phyloP scores from a whole-genome alignment of 1,140 invertebrate species.

The Drosophila santomea region DNA sequence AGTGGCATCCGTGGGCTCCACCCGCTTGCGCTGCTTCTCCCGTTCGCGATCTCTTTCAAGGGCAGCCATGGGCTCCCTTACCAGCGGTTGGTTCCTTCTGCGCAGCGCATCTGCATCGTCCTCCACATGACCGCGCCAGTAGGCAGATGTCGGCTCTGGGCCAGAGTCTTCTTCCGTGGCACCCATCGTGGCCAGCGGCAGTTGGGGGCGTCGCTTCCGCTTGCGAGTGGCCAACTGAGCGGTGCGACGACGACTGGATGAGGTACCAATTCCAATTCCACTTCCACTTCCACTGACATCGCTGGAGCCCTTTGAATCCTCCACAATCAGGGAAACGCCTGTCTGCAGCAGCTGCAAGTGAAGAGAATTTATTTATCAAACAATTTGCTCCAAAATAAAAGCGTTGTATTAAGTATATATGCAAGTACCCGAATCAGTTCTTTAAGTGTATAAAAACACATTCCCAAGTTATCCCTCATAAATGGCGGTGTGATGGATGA shows the following conservation, averaged over 20 bases:
- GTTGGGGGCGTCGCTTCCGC: slow-evolving; percentile 71
- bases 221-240: slow-evolving; percentile 44
- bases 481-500: slow-evolving; percentile 6
- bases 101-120: slow-evolving; percentile 46
- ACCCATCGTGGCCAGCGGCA: slow-evolving; percentile 66
- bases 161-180: slow-evolving; percentile 51
- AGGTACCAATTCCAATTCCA: slow-evolving; percentile 5
- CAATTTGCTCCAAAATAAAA: neutral
- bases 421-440: neutral
- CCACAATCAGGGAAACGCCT: slow-evolving; percentile 76
- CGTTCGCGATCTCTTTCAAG: slow-evolving; percentile 41
- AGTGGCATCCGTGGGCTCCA: slow-evolving; percentile 37
- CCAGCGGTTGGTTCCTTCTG: slow-evolving; percentile 47
- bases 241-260: slow-evolving; percentile 26
- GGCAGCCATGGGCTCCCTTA: slow-evolving; percentile 61
- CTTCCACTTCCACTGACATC: slow-evolving; percentile 11
- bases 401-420: neutral
- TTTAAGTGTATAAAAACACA: neutral
- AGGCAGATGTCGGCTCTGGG: slow-evolving; percentile 1
- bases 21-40: slow-evolving; percentile 45
- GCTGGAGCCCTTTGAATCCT: slow-evolving; percentile 61
- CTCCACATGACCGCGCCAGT: slow-evolving; percentile 78
- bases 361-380: neutral
- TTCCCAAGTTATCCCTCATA: slow-evolving; percentile 1
- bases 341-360: slow-evolving; percentile 70